Base-by-base conservation (phyloP, 2,113 vertebrate species). In the Oreochromis aureus region DNA sequence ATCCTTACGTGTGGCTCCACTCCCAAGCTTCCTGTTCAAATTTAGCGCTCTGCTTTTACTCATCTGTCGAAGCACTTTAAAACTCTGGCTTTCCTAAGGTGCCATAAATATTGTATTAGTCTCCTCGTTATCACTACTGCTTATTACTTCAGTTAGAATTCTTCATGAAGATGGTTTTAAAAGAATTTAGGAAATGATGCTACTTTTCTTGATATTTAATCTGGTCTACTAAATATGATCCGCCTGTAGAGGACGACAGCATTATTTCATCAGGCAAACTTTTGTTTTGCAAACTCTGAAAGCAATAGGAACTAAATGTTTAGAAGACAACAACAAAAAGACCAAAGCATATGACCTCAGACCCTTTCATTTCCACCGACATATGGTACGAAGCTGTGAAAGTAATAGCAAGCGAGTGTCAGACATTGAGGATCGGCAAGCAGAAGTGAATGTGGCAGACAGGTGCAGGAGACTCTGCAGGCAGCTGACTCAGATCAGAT, bases 401-500 rank as follows among this genome's bases (percentile, higher is more conserved):
- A 36, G 24, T 24, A 54, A 78, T 3, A 39, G 81, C 44, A 18
- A 10, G 44, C 19, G 41, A 86, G 51, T 24, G 54, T 82, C 78
- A 54, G 36, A 82, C 9, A 46, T 10, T 10, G 6, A 39, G 8
- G 80, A 22, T 8, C 10, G 44, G 44, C 51, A 4, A 80, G 54
- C 19, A 34, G 78, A 51, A 19, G 55, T 9, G n/a, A 91, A 58
- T 11, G 48, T 8, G 10, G 63, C 7, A 0, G 63, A 85, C 91
- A 93, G 84, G 84, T 93, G 92, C 80, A 48, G 86, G 61, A 44
- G 54, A 46, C 44, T 71, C 32, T 24, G 6, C 27, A 18, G 82
- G 30, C 91, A 88, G 87, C 87, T 85, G 89, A 34, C 56, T 89
- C 41, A 9, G 89, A 91, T 92, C 91, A 73, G 18, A 88, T 89